phyloP scores from a whole-genome alignment of 2,113 vertebrate genomes.

The Budorcas taxicolor region DNA sequence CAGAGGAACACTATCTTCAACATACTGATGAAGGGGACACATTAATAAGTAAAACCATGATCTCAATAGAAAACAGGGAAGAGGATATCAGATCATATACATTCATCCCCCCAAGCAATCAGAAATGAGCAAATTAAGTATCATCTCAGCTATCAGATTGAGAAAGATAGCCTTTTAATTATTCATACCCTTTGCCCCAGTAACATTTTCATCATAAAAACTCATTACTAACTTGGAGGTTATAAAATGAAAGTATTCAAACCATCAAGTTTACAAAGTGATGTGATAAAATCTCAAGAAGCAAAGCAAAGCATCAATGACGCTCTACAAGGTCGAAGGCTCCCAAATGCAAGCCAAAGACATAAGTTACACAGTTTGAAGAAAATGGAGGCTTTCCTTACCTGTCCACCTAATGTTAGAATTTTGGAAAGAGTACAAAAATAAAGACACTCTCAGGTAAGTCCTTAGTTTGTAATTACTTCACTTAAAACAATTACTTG shows the following conservation, averaged over 20 bases:
- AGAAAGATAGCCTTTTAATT: neutral
- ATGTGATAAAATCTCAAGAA: neutral
- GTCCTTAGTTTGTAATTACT: neutral
- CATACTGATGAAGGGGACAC: neutral
- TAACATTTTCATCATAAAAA: slow-evolving; percentile 22
- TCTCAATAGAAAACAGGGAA: neutral
- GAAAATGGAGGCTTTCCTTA: neutral
- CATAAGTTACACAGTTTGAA: neutral
- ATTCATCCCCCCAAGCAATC: neutral
- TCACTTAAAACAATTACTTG: neutral
- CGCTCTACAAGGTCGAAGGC: neutral
- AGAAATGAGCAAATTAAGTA: neutral
- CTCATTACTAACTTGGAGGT: neutral
- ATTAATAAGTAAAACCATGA: neutral
- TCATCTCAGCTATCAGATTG: neutral
- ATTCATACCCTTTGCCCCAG: neutral
- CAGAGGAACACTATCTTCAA: neutral
- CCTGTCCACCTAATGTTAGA: neutral
- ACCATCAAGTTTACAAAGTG: neutral
- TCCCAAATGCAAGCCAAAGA: neutral
- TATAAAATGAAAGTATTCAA: slow-evolving; percentile 26
- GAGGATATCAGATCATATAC: neutral
- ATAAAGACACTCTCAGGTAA: neutral
- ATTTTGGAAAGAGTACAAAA: neutral
- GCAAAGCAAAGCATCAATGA: neutral